Evolutionary conservation across 1,140 invertebrate genomes (phyloP), one percentile per base, ranked within the genome.

Genomic region (Phortica variegata): DNA sequence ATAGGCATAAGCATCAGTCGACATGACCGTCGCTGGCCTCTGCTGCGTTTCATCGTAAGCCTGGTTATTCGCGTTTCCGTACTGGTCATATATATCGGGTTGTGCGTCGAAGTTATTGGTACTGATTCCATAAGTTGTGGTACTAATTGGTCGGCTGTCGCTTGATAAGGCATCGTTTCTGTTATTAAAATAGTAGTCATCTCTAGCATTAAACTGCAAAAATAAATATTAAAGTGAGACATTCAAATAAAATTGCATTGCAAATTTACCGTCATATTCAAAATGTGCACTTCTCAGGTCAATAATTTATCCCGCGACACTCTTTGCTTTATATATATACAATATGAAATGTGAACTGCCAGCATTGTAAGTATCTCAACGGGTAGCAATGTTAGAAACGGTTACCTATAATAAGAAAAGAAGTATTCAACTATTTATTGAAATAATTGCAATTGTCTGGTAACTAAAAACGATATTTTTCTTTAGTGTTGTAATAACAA

Each of bases 161-260:
- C 94, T 94, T 73, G 87, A 94, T 50, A 96, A 81, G 55, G 90
- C 91, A 77, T 94, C 91, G 57, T 86, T 86, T 68, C 85, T 82
- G 41, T 76, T 75, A 53, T 77, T 76, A 47, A 77, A 77, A 47
- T 63, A 69, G 51, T 79, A 79, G 47, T 75, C 76, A 29, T 77
- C 75, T 41, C 65, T 73, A 45, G 75, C 76, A 56, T 77, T 74
- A 45, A 73, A 58, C 77, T 79, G 52, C n/a, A 41, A 40, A 0
- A 3, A 36, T 17, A 19, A 45, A 13, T 10, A 15, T 31, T 20
- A n/a, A 19, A 26, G 2, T 29, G 23, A 23, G 26, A 31, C 15
- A 38, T 4, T 23, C 21, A 12, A 38, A 10, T 42, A 7, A 3
- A 1, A 32, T 9, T 23, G 2, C 6, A 20, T 12, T 3, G 13